Base-by-base conservation (phyloP, 2,113 vertebrate species). In the Anoura caudifer region DNA sequence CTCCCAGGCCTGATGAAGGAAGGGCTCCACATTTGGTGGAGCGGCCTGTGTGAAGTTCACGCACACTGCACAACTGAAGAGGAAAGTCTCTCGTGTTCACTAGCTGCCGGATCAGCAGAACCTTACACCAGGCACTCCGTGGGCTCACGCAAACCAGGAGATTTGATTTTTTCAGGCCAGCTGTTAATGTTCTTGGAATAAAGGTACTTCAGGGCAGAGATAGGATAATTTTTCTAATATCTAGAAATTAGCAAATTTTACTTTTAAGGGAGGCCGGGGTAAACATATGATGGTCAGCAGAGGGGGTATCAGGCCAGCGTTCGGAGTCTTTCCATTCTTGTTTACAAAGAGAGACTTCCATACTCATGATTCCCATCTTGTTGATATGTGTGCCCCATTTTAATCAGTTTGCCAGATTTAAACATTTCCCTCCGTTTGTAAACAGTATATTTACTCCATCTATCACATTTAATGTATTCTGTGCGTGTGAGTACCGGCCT, bases 401-500 rank as follows among this genome's bases (percentile, higher is more conserved):
- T 63, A 88, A 59, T 92, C 70, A 76, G 56, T 94, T 90, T 95
- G 61, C 61, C 24, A 90, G 87, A 90, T 67, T 56, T 80, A 96
- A 94, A 90, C 54, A 56, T 96, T 95, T 87, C 69, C 47, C 59
- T 73, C 84, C 36, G 50, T 93, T 82, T 75, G 59, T 77, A 38
- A 87, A 43, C 28, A 11, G n/a, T 24, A 1, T 59, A 28, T 92
- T 65, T 69, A 43, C 52, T 33, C 50, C 52, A 52, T 87, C 8
- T 63, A 47, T 94, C 72, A 47, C 67, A 75, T 69, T 91, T 94
- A 93, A 75, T 95, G 81, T 91, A 77, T 92, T 96, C 85, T 86
- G 81, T 93, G 91, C 45, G 8, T 75, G 50, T 90, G 94, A 88
- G 81, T 36, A 43, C 56, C 0, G 31, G 56, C 94, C 88, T 95